phyloP scores from a whole-genome alignment of 1,140 invertebrate genomes.

The Phymorhynchus buccinoides region DNA sequence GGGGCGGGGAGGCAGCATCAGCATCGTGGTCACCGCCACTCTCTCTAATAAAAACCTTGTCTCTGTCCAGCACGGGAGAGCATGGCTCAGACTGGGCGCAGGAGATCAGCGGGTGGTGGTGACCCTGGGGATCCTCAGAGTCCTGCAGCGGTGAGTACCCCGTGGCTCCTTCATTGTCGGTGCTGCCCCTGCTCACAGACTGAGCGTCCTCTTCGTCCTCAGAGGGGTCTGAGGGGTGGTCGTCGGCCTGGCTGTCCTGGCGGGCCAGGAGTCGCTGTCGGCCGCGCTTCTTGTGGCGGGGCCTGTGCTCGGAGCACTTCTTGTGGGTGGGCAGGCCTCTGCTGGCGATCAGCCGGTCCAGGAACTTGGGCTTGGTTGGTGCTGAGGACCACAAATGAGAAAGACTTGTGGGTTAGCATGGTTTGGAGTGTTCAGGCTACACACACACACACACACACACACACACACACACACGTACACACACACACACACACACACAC shows the following conservation, averaged over 20 bases:
- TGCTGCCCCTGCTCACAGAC: neutral
- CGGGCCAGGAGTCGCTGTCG: slow-evolving; percentile 19
- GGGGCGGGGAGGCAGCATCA: slow-evolving; percentile 42
- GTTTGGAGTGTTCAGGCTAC: no score
- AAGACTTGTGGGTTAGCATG: no score
- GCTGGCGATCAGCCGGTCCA: slow-evolving; percentile 55
- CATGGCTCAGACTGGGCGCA: slow-evolving; percentile 16
- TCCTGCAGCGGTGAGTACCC: neutral
- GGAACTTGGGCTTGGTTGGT: slow-evolving; percentile 60
- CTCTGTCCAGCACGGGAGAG: slow-evolving; percentile 31
- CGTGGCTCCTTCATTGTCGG: neutral
- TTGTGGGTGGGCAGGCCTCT: slow-evolving; percentile 44
- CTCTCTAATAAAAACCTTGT: neutral
- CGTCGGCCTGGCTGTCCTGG: slow-evolving; percentile 25
- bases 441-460: neutral
- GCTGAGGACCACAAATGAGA: no score
- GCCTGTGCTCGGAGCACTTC: neutral
- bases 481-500: no score
- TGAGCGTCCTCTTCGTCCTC: slow-evolving; percentile 38
- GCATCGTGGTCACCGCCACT: slow-evolving; percentile 1
- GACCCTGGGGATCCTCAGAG: neutral
- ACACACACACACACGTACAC: neutral
- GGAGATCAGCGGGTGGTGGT: neutral
- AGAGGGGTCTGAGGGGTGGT: slow-evolving; percentile 14
- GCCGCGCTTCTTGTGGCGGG: neutral